Base-by-base conservation (phyloP, 2,888 invertebrate species). In the Halictus ligatus region DNA sequence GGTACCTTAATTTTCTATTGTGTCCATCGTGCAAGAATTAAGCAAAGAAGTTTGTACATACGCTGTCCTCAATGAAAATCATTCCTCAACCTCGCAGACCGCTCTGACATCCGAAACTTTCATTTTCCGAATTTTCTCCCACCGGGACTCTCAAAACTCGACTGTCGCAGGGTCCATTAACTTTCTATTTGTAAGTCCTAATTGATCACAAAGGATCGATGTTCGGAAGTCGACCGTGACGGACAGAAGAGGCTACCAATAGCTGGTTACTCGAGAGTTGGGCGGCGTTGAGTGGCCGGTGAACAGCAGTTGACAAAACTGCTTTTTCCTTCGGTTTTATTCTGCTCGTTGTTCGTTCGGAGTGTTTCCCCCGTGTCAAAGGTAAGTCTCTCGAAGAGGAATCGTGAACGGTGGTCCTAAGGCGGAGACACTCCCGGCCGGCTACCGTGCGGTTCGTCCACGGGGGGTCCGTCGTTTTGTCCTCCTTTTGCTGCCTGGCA, bases 401-500 rank as follows among this genome's bases (percentile, higher is more conserved):
- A 29, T 6, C 60, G 60, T 60, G 6, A 40, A 69, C 69, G 40
- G 40, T 35, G 69, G 69, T 69, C 69, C 25, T 7, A 29, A 60
- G 25, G 60, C 25, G 60, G 60, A 15, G 60, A 29, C 25, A 60
- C 15, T 25, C 25, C 13, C 25, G 25, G 15, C 25, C 25, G 60
- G 60, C 60, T 60, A 60, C 60, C 25, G 60, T 60, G 60, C 90
- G 93, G 92, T 89, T 87, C 84, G 72, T 43, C 94, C 85, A 85
- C 94, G 84, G 94, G 94, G 93, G 94, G 92, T 88, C 93, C 75
- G 78, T 86, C 84, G 74, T 90, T 88, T 89, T 81, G 77, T 84
- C 85, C 81, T 85, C 71, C 75, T 80, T 71, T 83, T 74, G 40
- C 76, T 54, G 25, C 0, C 81, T 71, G 81, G 83, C 84, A 74